Evolutionary conservation across 2,113 vertebrate genomes (phyloP).

Genomic region (Sebastes schlegelii): DNA sequence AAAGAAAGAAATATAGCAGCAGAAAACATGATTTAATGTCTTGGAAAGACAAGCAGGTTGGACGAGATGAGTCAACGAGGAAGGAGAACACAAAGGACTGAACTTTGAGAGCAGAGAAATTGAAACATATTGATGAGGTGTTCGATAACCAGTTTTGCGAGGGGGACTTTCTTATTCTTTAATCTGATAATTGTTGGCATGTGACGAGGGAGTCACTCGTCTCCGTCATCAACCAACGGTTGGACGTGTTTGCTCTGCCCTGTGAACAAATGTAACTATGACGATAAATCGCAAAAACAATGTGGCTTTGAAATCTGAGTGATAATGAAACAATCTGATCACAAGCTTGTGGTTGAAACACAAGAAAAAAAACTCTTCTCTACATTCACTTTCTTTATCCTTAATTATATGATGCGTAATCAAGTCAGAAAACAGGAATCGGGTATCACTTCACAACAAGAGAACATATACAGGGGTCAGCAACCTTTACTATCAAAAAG

Average conservation of each 20-base stretch:
- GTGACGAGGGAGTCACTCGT: not conserved
- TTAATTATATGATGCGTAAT: not conserved
- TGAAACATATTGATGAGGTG: not conserved
- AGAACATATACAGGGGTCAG: not conserved
- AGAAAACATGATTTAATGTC: not conserved
- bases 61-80: not conserved
- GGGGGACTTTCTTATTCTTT: not conserved
- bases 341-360: not conserved
- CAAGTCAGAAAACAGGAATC: constrained; percentile 24
- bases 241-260: not conserved
- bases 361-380: not conserved
- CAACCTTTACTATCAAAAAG: too few relatives aligned
- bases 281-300: not conserved
- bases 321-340: constrained; percentile 13
- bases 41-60: not conserved
- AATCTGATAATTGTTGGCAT: not conserved
- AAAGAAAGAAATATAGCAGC: not conserved
- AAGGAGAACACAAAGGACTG: not conserved
- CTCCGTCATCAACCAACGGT: not conserved
- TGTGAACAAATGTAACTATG: not conserved
- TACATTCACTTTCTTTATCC: not conserved
- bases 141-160: not conserved
- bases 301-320: constrained; percentile 12
- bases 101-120: not conserved
- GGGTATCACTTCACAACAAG: not conserved